Percentiles rank a stretch among this genome's conserved stretches.
These are phyloP conservation scores for Chrysomela aeneicollis DNA, from an alignment of 2,888 invertebrate genomes.

Conservation along the genomic window DNA sequence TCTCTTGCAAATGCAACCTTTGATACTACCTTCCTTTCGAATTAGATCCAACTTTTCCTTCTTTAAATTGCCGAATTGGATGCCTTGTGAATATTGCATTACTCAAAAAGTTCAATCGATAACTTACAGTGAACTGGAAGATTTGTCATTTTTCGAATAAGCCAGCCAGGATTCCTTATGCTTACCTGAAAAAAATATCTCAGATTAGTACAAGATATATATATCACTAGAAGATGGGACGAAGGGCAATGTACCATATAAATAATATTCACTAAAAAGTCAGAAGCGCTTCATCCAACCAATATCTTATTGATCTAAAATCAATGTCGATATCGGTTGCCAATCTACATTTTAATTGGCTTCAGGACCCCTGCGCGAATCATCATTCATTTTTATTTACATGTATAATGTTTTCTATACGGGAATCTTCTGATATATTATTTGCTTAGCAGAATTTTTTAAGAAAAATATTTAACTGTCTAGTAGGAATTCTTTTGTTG, in stretches of 20 bases:
- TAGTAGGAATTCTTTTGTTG: too few relatives aligned
- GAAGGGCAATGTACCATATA: background rate
- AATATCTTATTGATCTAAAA: constrained; percentile 46
- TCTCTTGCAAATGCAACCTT: too few relatives aligned
- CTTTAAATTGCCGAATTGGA: too few relatives aligned
- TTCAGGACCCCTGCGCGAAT: constrained; percentile 49
- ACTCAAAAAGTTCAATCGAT: background rate
- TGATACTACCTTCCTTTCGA: too few relatives aligned
- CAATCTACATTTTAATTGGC: constrained; percentile 48
- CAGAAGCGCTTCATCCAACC: constrained; percentile 45
- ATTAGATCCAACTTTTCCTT: too few relatives aligned
- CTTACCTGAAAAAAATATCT: constrained; percentile 29
- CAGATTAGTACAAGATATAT: background rate
- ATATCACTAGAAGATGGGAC: too few relatives aligned
- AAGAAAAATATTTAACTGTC: too few relatives aligned
- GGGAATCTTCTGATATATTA: too few relatives aligned
- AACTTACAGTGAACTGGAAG: background rate
- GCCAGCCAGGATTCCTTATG: background rate
- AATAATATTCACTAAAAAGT: background rate
- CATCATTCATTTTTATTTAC: constrained; percentile 30
- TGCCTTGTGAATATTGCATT: background rate
- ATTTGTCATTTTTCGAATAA: background rate
- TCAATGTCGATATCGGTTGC: constrained; percentile 44
- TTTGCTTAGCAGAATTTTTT: too few relatives aligned
- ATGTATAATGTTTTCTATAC: too few relatives aligned